Evolutionary conservation across 2,888 invertebrate species (phyloP).

Genomic region (Auanema sp.): DNA sequence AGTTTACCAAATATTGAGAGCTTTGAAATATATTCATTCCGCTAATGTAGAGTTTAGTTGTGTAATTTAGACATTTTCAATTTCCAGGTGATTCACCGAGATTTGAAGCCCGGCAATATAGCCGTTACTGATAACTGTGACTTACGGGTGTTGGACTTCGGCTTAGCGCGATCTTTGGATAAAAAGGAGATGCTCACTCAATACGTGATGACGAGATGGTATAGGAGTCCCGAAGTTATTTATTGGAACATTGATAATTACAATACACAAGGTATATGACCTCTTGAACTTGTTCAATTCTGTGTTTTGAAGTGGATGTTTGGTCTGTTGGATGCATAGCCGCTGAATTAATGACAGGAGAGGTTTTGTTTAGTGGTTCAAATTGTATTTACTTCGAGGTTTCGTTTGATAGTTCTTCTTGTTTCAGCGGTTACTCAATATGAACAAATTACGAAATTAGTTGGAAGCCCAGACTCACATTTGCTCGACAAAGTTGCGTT

Average conservation of each 20-base stretch:
- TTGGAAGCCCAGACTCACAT: slow-evolving; percentile 55
- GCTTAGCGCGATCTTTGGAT: slow-evolving; percentile 54
- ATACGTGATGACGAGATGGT: slow-evolving; percentile 61
- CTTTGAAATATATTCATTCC: slow-evolving; percentile 74
- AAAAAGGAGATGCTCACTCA: slow-evolving; percentile 36
- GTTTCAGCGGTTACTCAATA: slow-evolving; percentile 52
- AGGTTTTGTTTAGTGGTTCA: slow-evolving; percentile 54
- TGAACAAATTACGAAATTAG: slow-evolving; percentile 50
- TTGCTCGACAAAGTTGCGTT: slow-evolving; percentile 41
- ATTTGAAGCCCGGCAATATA: slow-evolving; percentile 60
- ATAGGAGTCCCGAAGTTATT: slow-evolving; percentile 61
- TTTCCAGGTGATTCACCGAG: slow-evolving; percentile 58
- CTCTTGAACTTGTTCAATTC: slow-evolving; percentile 5
- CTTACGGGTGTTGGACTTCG: slow-evolving; percentile 59
- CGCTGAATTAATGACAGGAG: slow-evolving; percentile 54
- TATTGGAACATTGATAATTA: slow-evolving; percentile 59
- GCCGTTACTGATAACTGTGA: slow-evolving; percentile 51
- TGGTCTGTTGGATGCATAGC: slow-evolving; percentile 63
- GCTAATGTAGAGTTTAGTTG: slow-evolving; percentile 46
- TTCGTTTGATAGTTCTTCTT: not conserved
- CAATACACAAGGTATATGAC: slow-evolving; percentile 33
- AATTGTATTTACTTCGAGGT: slow-evolving; percentile 28
- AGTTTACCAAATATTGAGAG: slow-evolving; percentile 93
- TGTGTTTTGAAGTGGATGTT: slow-evolving; percentile 40
- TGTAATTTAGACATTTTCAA: not conserved